Base-by-base conservation (phyloP, 1,140 invertebrate species). In the Apis laboriosa region DNA sequence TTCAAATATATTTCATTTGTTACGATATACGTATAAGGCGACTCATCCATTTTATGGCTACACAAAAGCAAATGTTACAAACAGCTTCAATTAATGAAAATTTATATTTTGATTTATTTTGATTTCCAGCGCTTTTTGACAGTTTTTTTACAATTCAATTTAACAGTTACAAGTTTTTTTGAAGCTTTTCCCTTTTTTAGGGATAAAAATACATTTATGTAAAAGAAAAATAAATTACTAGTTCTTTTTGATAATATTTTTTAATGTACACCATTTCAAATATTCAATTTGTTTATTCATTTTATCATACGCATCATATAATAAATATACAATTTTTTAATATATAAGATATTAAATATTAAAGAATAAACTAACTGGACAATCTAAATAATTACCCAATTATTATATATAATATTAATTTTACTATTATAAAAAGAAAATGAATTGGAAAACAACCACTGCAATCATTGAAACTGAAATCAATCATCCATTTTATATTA, bases 71-170 rank as follows among this genome's bases (percentile, higher is more conserved):
- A 17, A 19, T 49, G 34, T 43, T 55, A 72, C 70, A 56, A 72
- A 51, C 51, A 8, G 24, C 24, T 55, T 55, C 28, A 72, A 72
- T 72, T 72, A 72, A 72, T 55, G 70, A 72, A 49, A 56, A 72
- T 72, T 28, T 56, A 55, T 72, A 34, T 72, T 72, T 53, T 55
- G 17, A 19, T 72, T 72, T 55, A 15, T 55, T n/a, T n/a, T n/a
- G n/a, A n/a, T n/a, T 72, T 21, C 15, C 12, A 13, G 70, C 24
- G 12, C 7, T 53, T 19, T 9, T 24, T 56, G 9, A 24, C 24
- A 21, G 34, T 64, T 17, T 34, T 55, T 56, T 72, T 34, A 5
- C 51, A 21, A 28, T 28, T 28, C 70, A 12, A n/a, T 28, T 19
- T 34, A 72, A 55, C 70, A 55, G 28, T 11, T 43, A 7, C 34